These are phyloP conservation scores for Drosophila tropicalis DNA, from an alignment of 1,140 invertebrate species.

Conservation along the genomic window DNA sequence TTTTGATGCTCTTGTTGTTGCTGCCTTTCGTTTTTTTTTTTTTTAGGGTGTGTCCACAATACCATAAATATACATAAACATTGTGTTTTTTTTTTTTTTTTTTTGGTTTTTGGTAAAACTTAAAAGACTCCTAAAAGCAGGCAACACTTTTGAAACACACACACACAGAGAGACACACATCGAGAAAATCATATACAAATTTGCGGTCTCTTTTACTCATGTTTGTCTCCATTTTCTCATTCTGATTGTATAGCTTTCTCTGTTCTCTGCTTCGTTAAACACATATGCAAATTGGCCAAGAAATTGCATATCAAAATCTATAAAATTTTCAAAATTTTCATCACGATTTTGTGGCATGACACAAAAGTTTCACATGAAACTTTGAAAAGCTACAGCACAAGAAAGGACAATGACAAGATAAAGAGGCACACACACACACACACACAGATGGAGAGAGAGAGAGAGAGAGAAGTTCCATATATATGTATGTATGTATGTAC, in stretches of 20 bases:
- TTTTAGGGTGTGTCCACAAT: slow-evolving; percentile 59
- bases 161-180: not conserved
- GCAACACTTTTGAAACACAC: slow-evolving; percentile 43
- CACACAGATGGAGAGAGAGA: not conserved
- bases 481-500: slow-evolving; percentile 1
- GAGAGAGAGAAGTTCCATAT: not conserved
- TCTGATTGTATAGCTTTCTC: slow-evolving; percentile 8
- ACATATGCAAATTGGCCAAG: slow-evolving; percentile 69
- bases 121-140: slow-evolving; percentile 43
- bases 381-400: not conserved
- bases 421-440: not conserved
- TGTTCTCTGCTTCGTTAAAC: slow-evolving; percentile 65
- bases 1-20: slow-evolving; percentile 45
- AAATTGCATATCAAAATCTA: slow-evolving; percentile 59
- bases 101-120: slow-evolving; percentile 22
- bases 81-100: slow-evolving; percentile 20
- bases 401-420: not conserved
- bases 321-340: slow-evolving; percentile 61
- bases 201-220: slow-evolving; percentile 50
- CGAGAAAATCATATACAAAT: slow-evolving; percentile 75
- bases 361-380: slow-evolving; percentile 21
- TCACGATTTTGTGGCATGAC: slow-evolving; percentile 54
- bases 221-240: slow-evolving; percentile 1
- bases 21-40: slow-evolving; percentile 51
- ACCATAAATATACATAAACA: slow-evolving; percentile 57